A percentile compares a stretch with the other conserved stretches of the same genome.
Evolutionary conservation across 1,140 invertebrate genomes (phyloP).

Genomic region (Forficula auricularia): DNA sequence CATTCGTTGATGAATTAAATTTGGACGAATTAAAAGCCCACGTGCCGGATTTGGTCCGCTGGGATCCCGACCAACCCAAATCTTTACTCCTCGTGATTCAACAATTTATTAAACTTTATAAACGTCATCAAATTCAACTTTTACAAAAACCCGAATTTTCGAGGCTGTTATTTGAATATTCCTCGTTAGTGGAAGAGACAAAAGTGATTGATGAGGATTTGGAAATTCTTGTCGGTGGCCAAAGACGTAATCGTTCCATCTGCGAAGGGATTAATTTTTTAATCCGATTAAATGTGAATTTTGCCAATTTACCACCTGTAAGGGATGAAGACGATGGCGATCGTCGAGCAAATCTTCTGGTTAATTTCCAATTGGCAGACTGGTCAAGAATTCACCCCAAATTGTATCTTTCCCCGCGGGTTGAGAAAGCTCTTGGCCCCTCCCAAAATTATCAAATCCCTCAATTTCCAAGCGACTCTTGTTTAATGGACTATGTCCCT

Average conservation of each 20-base stretch:
- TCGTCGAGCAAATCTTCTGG: slow-evolving; percentile 18
- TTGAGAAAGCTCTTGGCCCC: slow-evolving; percentile 19
- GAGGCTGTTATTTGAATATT: slow-evolving; percentile 18
- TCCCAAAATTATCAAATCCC: slow-evolving; percentile 17
- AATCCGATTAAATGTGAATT: slow-evolving; percentile 23
- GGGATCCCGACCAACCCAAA: slow-evolving; percentile 32
- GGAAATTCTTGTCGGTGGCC: slow-evolving; percentile 19
- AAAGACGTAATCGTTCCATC: slow-evolving; percentile 1
- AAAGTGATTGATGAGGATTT: slow-evolving; percentile 19
- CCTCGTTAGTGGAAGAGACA: slow-evolving; percentile 16
- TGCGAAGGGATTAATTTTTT: slow-evolving; percentile 17
- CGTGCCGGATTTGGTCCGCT: slow-evolving; percentile 35
- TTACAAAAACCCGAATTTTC: slow-evolving; percentile 19
- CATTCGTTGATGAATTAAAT: slow-evolving; percentile 32
- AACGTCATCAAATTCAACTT: slow-evolving; percentile 27
- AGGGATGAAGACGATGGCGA: slow-evolving; percentile 19
- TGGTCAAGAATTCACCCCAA: slow-evolving; percentile 18
- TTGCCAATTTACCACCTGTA: slow-evolving; percentile 17
- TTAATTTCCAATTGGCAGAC: slow-evolving; percentile 20
- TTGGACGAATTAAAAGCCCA: slow-evolving; percentile 26
- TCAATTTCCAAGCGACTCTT: slow-evolving; percentile 20
- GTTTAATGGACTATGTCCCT: slow-evolving; percentile 35
- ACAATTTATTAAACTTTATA: slow-evolving; percentile 33
- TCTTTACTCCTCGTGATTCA: slow-evolving; percentile 32
- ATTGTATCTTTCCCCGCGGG: slow-evolving; percentile 22